Conservation (phyloP, 2,113 vertebrate species). For the Trichechus manatus region DNA sequence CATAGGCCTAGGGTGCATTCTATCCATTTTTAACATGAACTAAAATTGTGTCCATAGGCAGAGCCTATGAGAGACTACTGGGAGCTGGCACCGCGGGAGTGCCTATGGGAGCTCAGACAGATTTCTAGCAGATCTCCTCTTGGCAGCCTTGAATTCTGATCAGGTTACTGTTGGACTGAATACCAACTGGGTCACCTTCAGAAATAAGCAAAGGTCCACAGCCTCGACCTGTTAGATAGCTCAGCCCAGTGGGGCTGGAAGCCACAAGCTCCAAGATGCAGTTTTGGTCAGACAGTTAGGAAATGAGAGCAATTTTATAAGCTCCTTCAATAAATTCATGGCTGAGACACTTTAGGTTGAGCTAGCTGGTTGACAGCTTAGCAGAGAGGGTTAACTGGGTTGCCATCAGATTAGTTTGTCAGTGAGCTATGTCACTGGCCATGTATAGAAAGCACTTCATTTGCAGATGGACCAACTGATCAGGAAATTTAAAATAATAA, state of each 20-base stretch:
- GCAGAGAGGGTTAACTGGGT: background rate
- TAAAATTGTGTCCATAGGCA: background rate
- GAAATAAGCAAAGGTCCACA: background rate
- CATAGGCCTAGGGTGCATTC: background rate
- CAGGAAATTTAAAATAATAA: background rate
- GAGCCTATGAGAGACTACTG: background rate
- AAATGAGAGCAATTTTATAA: background rate
- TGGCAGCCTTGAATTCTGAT: background rate
- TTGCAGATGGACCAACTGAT: background rate
- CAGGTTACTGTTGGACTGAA: background rate
- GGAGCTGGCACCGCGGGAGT: background rate
- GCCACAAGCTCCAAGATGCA: background rate
- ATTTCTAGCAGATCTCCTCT: background rate
- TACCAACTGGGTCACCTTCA: background rate
- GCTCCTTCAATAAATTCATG: slow-evolving; percentile 11
- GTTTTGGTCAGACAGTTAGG: background rate
- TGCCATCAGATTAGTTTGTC: slow-evolving; percentile 18
- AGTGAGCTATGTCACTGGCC: slow-evolving; percentile 9
- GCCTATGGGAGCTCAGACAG: background rate
- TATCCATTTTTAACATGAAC: background rate
- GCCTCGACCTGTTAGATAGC: background rate
- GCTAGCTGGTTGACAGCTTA: background rate
- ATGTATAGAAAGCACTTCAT: background rate
- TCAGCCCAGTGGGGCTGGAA: background rate
- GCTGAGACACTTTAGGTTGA: background rate